Evolutionary conservation across 2,113 vertebrate species (phyloP), one percentile per base, ranked within the genome.

Genomic region (Bettongia penicillata): DNA sequence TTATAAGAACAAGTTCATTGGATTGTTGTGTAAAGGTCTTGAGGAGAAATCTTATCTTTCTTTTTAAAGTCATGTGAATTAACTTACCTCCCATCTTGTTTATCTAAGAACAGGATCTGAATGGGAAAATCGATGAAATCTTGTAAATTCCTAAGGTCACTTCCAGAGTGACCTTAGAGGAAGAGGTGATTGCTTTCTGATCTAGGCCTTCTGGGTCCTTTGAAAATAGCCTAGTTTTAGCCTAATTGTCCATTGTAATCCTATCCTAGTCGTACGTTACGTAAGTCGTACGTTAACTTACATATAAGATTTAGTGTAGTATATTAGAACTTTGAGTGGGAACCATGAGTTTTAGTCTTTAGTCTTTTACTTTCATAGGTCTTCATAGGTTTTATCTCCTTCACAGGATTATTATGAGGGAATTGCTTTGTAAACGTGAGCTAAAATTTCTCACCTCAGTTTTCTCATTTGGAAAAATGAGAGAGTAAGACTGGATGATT

Each of bases 11-110:
- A 52, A 92, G 61, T 92, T 57, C 89, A 94, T 93, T 53, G 51
- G 47, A 68, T 95, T 92, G 91, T 53, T 93, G 55, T 90, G 90
- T 92, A 94, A 95, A 89, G 10, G 37, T 94, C 48, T 94, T 89
- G 37, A 94, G 49, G 93, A 92, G 93, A 91, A 37, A 68, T 68
- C 10, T 68, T 37, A 68, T 68, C 10, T 68, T 37, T 11, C 10
- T 57, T 57, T 37, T 37, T 68, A 26, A 26, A 55, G 61, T 37
- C 31, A 16, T 37, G 31, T 68, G 61, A 68, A 68, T 37, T 68
- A 68, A 37, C 12, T n/a, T n/a, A 37, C 0, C 31, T 68, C 57
- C 28, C 3, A 12, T 68, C 31, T 49, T 22, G 11, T 92, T 9
- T 91, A 37, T 16, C 57, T 77, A 94, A 94, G 94, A 53, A 47